A percentile compares a stretch with the other conserved stretches of the same genome.
These are phyloP conservation scores for Alentia gelatinosa DNA, from an alignment of 2,888 invertebrate species.

Conservation along the genomic window DNA sequence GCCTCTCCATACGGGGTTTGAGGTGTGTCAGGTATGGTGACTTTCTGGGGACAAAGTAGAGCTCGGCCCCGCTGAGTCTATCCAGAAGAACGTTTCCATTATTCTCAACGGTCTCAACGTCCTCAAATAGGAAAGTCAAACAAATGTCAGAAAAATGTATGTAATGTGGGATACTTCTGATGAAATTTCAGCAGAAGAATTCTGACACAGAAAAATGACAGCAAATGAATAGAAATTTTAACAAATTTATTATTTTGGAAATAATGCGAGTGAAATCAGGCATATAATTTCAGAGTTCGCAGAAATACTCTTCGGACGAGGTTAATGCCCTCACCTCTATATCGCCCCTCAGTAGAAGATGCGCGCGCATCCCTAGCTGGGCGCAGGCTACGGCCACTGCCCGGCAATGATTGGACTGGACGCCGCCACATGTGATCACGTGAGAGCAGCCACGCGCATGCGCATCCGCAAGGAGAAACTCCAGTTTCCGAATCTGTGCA, in stretches of 20 bases:
- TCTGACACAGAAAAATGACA: too few relatives aligned
- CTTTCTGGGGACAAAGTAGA: constrained; percentile 69
- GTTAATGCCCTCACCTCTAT: constrained; percentile 63
- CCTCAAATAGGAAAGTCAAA: not conserved
- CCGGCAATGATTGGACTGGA: constrained; percentile 77
- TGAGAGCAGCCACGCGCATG: constrained; percentile 70
- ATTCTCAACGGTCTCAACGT: constrained; percentile 59
- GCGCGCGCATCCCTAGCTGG: constrained; percentile 71
- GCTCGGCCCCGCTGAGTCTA: constrained; percentile 69
- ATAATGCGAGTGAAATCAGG: not conserved
- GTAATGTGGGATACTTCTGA: too few relatives aligned
- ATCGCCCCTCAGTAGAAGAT: constrained; percentile 71
- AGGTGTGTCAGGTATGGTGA: constrained; percentile 69
- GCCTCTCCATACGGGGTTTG: constrained; percentile 71
- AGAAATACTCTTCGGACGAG: not conserved
- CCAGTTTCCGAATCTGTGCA: constrained; percentile 76
- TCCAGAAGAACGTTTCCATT: constrained; percentile 72
- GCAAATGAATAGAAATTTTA: not conserved
- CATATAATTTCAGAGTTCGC: not conserved
- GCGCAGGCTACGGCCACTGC: constrained; percentile 72
- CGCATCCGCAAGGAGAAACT: constrained; percentile 77
- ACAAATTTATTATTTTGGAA: not conserved
- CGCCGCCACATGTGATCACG: constrained; percentile 75
- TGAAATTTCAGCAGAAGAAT: too few relatives aligned
- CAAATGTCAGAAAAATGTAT: too few relatives aligned